These are phyloP conservation scores for Branchinecta lynchi DNA, from an alignment of 1,140 invertebrate species.

Conservation along the genomic window DNA sequence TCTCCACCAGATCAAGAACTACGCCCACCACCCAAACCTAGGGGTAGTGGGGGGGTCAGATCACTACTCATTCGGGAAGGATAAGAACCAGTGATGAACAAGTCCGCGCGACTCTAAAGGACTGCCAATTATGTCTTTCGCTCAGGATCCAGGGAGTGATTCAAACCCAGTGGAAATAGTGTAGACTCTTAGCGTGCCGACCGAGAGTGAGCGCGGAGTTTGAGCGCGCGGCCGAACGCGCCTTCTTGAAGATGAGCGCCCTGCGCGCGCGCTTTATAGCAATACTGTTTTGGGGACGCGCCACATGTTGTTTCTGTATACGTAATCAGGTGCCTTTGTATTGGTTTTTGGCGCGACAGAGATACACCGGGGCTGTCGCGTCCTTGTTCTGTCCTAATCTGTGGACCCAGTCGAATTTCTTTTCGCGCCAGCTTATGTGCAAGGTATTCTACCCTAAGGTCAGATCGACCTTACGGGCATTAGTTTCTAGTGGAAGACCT, in stretches of 20 bases:
- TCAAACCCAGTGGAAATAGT: not conserved
- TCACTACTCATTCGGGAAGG: conserved; percentile 3
- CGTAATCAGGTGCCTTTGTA: conserved; percentile 6
- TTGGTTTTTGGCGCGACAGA: not conserved
- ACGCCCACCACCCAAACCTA: conserved; percentile 63
- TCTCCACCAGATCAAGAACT: conserved; percentile 89
- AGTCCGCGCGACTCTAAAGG: conserved; percentile 3
- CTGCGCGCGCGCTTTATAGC: too few species aligned
- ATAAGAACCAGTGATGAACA: not conserved
- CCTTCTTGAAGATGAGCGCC: too few species aligned
- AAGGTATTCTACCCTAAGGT: too few species aligned
- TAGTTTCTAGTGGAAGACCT: too few species aligned
- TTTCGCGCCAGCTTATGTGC: too few species aligned
- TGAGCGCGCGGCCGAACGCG: too few species aligned
- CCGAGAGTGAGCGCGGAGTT: too few species aligned
- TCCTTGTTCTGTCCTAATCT: too few species aligned
- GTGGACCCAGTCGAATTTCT: not conserved
- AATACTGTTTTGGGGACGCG: not conserved
- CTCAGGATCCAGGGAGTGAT: not conserved
- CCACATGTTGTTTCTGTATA: conserved; percentile 7
- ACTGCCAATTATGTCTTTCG: conserved; percentile 2
- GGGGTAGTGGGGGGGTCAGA: conserved; percentile 14
- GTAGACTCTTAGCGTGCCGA: too few species aligned
- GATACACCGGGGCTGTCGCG: not conserved
- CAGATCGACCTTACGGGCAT: too few species aligned